phyloP scores from a whole-genome alignment of 2,113 vertebrate genomes.

The mouse (Mus musculus) region GRCm39 chr1:5292501-5293000 shows the following conservation, averaged over 20 bases:
- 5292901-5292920: not conserved
- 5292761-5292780: not conserved
- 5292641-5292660: not conserved
- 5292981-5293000: not conserved
- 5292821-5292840: not conserved
- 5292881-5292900: not conserved
- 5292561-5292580: not conserved
- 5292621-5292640: not conserved
- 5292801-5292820: not conserved
- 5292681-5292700: not conserved
- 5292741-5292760: not conserved
- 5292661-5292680: not conserved
- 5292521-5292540: not conserved
- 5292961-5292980: not conserved
- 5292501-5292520: not conserved
- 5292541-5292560: not conserved
- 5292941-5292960: not conserved
- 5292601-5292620: not conserved
- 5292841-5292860: not conserved
- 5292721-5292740: not conserved
- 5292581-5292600: not conserved
- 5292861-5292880: not conserved
- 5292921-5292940: too few relatives aligned
- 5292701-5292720: not conserved
- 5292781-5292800: not conserved